Conservation (phyloP, 2,888 invertebrate genomes). For the Ophion costatus region DNA sequence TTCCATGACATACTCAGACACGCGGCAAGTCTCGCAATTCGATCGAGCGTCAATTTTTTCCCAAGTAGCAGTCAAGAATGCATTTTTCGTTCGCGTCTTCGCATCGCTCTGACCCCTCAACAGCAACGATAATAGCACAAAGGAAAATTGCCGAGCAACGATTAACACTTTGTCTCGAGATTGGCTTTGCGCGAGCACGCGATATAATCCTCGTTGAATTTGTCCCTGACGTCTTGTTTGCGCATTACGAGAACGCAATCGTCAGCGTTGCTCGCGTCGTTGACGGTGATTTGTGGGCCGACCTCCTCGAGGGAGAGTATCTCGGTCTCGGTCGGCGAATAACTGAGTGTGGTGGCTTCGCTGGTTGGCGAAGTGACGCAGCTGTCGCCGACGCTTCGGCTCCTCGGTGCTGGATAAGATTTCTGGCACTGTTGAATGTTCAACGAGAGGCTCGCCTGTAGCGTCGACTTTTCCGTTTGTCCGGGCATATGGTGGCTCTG, state of each 20-base stretch:
- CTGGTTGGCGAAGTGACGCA: conserved; percentile 80
- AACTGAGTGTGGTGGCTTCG: conserved; percentile 77
- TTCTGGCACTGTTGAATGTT: conserved; percentile 75
- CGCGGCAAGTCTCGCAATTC: neutral
- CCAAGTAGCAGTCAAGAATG: neutral
- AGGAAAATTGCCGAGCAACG: neutral
- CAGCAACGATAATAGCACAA: neutral
- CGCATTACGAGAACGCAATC: conserved; percentile 50
- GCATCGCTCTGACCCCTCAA: neutral
- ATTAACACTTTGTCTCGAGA: conserved; percentile 73
- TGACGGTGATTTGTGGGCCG: conserved; percentile 67
- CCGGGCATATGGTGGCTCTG: neutral
- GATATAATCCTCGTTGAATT: conserved; percentile 70
- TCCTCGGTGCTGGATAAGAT: conserved; percentile 72
- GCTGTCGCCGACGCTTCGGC: conserved; percentile 78
- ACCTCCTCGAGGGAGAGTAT: conserved; percentile 79
- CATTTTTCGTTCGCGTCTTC: neutral
- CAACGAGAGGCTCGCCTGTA: conserved; percentile 76
- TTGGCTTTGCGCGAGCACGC: conserved; percentile 72
- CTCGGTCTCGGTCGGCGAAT: conserved; percentile 78
- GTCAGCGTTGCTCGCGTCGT: conserved; percentile 37
- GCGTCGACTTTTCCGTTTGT: conserved; percentile 71
- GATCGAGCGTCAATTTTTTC: neutral
- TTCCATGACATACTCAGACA: neutral
- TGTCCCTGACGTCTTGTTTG: conserved; percentile 68